These are phyloP conservation scores for Polyommatus icarus DNA, from an alignment of 2,888 invertebrate genomes.

Conservation along the genomic window DNA sequence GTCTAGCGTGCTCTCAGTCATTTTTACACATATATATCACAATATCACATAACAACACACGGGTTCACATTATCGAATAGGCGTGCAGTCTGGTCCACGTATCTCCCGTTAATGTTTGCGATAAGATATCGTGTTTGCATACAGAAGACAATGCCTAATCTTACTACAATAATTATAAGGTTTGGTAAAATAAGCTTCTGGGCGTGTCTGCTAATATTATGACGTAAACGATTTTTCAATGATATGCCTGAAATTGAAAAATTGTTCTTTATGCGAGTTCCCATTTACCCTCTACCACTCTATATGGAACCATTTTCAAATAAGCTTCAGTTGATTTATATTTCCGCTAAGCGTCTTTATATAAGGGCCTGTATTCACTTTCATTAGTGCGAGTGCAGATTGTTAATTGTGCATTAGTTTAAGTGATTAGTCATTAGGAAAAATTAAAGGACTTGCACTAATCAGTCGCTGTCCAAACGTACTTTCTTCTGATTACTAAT, in stretches of 20 bases:
- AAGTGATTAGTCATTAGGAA: too few species aligned
- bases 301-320: too few species aligned
- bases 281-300: too few species aligned
- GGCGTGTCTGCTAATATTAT: neutral
- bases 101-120: constrained; percentile 60
- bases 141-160: constrained; percentile 54
- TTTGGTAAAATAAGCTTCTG: neutral
- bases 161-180: neutral
- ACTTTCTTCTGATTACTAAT: too few species aligned
- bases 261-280: too few species aligned
- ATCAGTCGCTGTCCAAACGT: too few species aligned
- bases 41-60: constrained; percentile 39
- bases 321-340: neutral
- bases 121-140: constrained; percentile 70
- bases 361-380: too few species aligned
- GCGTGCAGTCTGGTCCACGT: constrained; percentile 56
- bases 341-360: neutral
- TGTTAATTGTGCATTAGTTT: too few species aligned
- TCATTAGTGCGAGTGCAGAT: too few species aligned
- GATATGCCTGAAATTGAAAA: neutral
- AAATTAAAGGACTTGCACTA: too few species aligned
- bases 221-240: neutral
- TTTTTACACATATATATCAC: constrained; percentile 43
- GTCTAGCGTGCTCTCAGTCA: constrained; percentile 63
- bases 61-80: constrained; percentile 52